These are phyloP conservation scores for Danionella cerebrum DNA, from an alignment of 2,113 vertebrate genomes.

Conservation along the genomic window DNA sequence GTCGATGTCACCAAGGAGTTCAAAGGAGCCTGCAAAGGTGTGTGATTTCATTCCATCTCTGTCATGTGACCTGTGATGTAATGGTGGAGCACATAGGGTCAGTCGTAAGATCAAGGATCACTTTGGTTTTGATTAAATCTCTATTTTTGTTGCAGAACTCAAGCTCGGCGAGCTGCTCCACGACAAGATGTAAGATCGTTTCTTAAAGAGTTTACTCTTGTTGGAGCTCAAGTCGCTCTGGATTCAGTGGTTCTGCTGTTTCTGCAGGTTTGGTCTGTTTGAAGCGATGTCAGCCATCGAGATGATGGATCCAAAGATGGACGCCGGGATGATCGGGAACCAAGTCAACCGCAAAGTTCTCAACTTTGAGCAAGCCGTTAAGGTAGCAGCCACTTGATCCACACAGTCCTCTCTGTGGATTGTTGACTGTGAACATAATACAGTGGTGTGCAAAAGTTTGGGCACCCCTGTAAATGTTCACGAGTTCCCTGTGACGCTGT, in stretches of 20 bases:
- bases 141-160: constrained; percentile 72
- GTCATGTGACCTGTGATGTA: no score
- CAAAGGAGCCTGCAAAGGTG: constrained; percentile 89
- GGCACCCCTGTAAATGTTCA: no score
- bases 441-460: no score
- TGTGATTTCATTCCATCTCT: not conserved
- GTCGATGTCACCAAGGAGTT: constrained; percentile 94
- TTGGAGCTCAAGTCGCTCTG: no score
- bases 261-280: constrained; percentile 88
- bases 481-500: no score
- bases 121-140: not conserved
- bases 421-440: no score
- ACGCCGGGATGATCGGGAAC: constrained; percentile 98
- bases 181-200: constrained; percentile 89
- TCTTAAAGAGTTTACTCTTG: not conserved
- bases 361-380: constrained; percentile 96
- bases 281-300: constrained; percentile 99
- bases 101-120: no score
- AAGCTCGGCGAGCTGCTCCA: constrained; percentile 96
- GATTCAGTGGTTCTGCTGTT: not conserved
- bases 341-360: constrained; percentile 97
- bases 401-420: not conserved
- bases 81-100: no score
- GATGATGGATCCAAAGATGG: constrained; percentile 99
- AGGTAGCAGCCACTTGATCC: constrained; percentile 61